Base-by-base conservation (phyloP, 2,797 vertebrate genomes). In the Ciconia nigra region DNA sequence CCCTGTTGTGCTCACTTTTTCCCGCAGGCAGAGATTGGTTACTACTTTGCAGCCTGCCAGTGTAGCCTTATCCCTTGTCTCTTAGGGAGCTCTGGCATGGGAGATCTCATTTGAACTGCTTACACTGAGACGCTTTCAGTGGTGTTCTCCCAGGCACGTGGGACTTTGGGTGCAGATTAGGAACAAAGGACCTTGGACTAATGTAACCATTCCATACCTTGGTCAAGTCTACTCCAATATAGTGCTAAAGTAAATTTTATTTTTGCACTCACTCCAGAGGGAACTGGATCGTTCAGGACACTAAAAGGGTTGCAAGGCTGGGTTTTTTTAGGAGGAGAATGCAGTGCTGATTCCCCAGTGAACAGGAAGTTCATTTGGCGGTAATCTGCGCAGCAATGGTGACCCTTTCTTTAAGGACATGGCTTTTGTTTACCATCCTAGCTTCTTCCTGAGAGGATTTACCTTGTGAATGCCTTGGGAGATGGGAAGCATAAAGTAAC, bases 401-500 rank as follows among this genome's bases (percentile, higher is more conserved):
- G 71, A 57, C 49, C 42, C 26, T 80, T 51, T 71, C 57, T 91
- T 84, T 78, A 90, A 83, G 1, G 2, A 46, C 22, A 2, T 35
- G 24, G 22, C 20, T 55, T 58, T 42, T 51, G 21, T 81, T 93
- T 91, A 80, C 31, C 4, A 21, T 67, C 57, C 44, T 89, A 51
- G 26, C 58, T 89, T 90, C 57, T 89, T 91, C 70, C 69, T 63
- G 74, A 47, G 52, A 65, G 62, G 61, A 91, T 94, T 92, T 92
- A 81, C 58, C 31, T 95, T 79, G 81, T 87, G 70, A 72, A 90
- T 67, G 46, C 37, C 5, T 42, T 83, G 18, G 52, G 76, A 88
- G 57, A 66, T 47, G 54, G 44, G 71, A 87, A 93, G 35, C 49
- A 39, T 67, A 42, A 58, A 89, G 61, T 79, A 82, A 70, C 9